Evolutionary conservation across 2,888 invertebrate species (phyloP), one percentile per base, ranked within the genome.

Genomic region (Eilema sororculum): DNA sequence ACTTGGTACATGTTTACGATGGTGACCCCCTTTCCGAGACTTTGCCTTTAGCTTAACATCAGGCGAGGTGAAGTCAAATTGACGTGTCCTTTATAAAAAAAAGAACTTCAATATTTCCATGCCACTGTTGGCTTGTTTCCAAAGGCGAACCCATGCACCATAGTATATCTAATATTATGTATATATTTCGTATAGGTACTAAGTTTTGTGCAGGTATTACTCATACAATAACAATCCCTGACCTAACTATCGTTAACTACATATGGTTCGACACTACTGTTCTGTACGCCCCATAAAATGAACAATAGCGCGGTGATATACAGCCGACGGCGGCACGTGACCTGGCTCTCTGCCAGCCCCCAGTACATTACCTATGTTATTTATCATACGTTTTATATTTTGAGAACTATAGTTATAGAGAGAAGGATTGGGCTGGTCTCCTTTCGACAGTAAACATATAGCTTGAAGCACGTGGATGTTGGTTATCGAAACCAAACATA

Each of bases 271-370:
- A 22, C 64, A 56, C 12, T 56, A 30, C 64, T 46, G 37, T 58
- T 9, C 59, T 58, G 37, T 25, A 65, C 30, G 20, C 30, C 52
- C 64, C n/a, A 52, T 30, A 22, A 60, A 61, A 5, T 12, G 56
- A 33, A 71, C 70, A 71, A 71, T 67, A 37, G 63, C 58, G 57
- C 16, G 25, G 58, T 70, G 62, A 67, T 66, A 63, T 63, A 68
- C n/a, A 56, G 33, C 70, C 46, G 61, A 56, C 67, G 22, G 64
- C 4, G 22, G 67, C 66, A 73, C 64, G 74, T 67, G 67, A 28
- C 37, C 60, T 74, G 74, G 74, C 67, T 22, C 57, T 28, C 69
- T 67, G 74, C 74, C 74, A 67, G 24, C 28, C 41, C 61, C 13
- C 65, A 57, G 41, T 65, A 25, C 46, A 68, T 68, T 46, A 66